A percentile compares a stretch with the other conserved stretches of the same genome.
phyloP scores from a whole-genome alignment of 2,113 vertebrate genomes.

The Sander lucioperca region DNA sequence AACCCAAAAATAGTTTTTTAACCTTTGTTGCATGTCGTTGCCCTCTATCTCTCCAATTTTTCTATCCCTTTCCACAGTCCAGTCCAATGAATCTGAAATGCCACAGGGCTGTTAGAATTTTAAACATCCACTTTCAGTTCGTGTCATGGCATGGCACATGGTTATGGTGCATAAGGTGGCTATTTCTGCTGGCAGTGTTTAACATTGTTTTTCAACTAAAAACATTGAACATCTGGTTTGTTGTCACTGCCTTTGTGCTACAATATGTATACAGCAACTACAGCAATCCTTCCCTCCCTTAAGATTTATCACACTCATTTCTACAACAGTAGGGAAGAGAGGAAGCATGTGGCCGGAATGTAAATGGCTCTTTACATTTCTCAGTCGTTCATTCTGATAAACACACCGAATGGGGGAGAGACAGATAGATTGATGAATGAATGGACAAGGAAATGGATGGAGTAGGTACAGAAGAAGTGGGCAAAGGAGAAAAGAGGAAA shows the following conservation, averaged over 20 bases:
- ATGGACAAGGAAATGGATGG: not conserved
- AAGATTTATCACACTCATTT: constrained; percentile 70
- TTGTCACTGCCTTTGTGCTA: not conserved
- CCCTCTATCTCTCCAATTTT: not conserved
- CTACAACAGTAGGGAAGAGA: constrained; percentile 32
- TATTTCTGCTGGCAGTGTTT: not conserved
- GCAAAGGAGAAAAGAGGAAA: not conserved
- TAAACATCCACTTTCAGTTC: not conserved
- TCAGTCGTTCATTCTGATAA: not conserved
- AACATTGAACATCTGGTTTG: constrained; percentile 26
- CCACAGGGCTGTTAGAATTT: not conserved
- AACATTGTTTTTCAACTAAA: not conserved
- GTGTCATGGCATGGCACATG: not conserved
- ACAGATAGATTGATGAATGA: constrained; percentile 20
- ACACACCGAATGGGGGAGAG: not conserved
- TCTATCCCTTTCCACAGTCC: not conserved
- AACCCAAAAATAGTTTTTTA: not conserved
- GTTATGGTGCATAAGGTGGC: not conserved
- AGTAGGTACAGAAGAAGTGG: not conserved
- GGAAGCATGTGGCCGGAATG: constrained; percentile 56
- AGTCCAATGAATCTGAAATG: not conserved
- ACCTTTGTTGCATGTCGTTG: not conserved
- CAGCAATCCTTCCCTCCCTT: not conserved
- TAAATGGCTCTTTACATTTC: constrained; percentile 44
- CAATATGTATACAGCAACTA: constrained; percentile 48